A percentile compares a stretch with the other conserved stretches of the same genome.
These are phyloP conservation scores for Dynastes grantii DNA, from an alignment of 2,888 invertebrate species.

Conservation along the genomic window DNA sequence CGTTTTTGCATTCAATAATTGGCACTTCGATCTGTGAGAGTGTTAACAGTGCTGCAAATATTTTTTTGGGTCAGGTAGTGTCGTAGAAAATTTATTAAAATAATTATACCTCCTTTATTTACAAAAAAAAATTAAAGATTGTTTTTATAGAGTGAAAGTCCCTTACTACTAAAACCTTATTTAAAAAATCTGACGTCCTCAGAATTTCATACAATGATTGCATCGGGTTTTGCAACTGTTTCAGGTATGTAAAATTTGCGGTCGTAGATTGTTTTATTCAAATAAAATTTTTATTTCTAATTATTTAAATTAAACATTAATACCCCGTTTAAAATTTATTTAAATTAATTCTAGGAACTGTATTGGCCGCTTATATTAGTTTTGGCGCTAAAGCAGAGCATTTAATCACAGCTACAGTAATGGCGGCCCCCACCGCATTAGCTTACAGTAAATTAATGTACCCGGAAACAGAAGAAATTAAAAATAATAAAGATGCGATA, in stretches of 20 bases:
- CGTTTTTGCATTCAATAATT: constrained; percentile 80
- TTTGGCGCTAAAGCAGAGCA: constrained; percentile 93
- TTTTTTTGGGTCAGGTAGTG: constrained; percentile 92
- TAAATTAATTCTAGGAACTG: constrained; percentile 75
- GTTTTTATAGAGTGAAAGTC: constrained; percentile 85
- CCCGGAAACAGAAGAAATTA: constrained; percentile 90
- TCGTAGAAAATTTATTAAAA: constrained; percentile 5
- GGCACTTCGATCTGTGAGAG: constrained; percentile 97
- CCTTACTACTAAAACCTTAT: constrained; percentile 91
- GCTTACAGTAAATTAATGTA: constrained; percentile 92
- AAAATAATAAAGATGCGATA: constrained; percentile 85
- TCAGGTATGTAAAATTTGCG: constrained; percentile 75
- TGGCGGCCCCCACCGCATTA: constrained; percentile 96
- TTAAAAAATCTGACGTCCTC: constrained; percentile 88
- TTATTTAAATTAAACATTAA: constrained; percentile 4
- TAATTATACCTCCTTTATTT: not conserved
- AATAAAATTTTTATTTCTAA: constrained; percentile 6
- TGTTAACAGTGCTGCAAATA: constrained; percentile 92
- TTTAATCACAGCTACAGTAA: constrained; percentile 93
- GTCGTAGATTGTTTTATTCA: not conserved
- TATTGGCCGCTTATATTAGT: constrained; percentile 92
- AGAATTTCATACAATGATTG: constrained; percentile 94
- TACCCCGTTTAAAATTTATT: not conserved
- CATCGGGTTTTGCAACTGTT: constrained; percentile 95
- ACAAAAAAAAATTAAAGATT: constrained; percentile 43